Conservation (phyloP, 2,888 invertebrate species). For the Polietes domitor region DNA sequence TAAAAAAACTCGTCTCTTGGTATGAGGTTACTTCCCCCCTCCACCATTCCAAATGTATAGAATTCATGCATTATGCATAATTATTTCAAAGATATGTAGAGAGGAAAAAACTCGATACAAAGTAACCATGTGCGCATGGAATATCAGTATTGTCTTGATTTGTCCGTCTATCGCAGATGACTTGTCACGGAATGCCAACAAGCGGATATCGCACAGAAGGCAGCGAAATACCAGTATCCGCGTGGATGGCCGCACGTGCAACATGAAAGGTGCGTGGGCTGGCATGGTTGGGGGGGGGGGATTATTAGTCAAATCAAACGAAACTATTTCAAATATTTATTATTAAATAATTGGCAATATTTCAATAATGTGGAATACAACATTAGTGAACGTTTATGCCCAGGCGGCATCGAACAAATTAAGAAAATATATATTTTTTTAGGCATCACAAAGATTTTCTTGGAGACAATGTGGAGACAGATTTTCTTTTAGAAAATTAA, state of each 20-base stretch:
- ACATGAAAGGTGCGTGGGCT: not conserved
- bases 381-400: no score
- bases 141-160: not conserved
- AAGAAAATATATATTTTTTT: no score
- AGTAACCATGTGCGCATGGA: not conserved
- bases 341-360: slow-evolving; percentile 21
- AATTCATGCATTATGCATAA: slow-evolving; percentile 35
- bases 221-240: not conserved
- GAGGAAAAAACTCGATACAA: not conserved
- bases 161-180: not conserved
- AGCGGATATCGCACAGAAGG: not conserved
- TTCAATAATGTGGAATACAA: no score
- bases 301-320: not conserved
- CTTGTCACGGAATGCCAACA: not conserved
- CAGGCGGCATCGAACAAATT: no score
- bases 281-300: no score
- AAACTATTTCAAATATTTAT: not conserved
- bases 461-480: no score
- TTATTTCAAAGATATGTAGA: not conserved
- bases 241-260: not conserved
- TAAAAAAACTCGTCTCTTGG: no score
- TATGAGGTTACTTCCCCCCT: not conserved
- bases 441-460: no score
- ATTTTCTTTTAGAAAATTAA: no score
- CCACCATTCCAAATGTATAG: not conserved